Evolutionary conservation across 1,140 invertebrate genomes (phyloP), one percentile per base, ranked within the genome.

Genomic region (Saccostrea echinata): DNA sequence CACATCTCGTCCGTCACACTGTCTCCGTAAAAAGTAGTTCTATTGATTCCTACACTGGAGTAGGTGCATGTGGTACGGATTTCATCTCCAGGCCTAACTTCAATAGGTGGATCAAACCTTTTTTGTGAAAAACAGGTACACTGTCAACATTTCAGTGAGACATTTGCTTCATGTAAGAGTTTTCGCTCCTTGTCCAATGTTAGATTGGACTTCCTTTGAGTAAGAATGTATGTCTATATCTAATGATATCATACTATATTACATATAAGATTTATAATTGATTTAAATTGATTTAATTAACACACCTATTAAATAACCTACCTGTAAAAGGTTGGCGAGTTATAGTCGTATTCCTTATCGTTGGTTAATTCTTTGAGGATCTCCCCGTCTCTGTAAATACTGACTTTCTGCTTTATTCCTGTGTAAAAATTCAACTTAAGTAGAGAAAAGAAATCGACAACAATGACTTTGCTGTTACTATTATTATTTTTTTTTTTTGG

Each of bases 1-100:
- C 92, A 93, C 92, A 93, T 92, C 84, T 92, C 92, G n/a, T 92
- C 90, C 12, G n/a, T 84, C 0, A 91, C 91, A 4, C 85, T 91
- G 16, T 91, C 89, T 0, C 92, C 92, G 18, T 30, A 89, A n/a
- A 85, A 86, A 8, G 87, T 90, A 51, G 91, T 91, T n/a, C 35
- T 86, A 21, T 55, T 84, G 18, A 84, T 86, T 3, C 84, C 83
- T 35, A 81, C 55, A 21, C 91, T 90, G 3, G 87, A 89, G 76
- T 88, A 93, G 1, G 35, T 30, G 86, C 92, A 93, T 1, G 81
- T 89, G 1, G 88, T 90, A 16, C 53, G 87, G 3, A 92, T 13
- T 13, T 89, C 89, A 57, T 92, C 90, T 8, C 90, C 91, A 16
- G 88, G 89, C 6, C 6, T 18, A 13, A 90, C 21, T 76, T 86